These are phyloP conservation scores for Psittacula echo DNA, from an alignment of 2,797 vertebrate species.

Conservation along the genomic window DNA sequence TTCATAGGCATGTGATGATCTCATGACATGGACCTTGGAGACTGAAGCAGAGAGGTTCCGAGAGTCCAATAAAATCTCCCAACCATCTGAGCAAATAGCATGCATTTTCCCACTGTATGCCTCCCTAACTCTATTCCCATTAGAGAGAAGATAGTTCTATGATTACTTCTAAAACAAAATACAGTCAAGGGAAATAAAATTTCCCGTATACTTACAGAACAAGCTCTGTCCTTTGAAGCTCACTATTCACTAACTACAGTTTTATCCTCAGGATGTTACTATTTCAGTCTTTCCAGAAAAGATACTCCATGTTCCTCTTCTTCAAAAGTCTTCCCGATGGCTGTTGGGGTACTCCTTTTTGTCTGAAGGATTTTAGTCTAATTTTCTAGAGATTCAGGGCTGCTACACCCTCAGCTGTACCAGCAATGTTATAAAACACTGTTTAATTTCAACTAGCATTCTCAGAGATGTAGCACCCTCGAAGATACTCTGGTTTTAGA, in stretches of 20 bases:
- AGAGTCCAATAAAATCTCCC: not conserved
- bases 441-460: not conserved
- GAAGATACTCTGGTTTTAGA: not conserved
- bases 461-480: not conserved
- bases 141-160: not conserved
- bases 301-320: not conserved
- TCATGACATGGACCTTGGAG: not conserved
- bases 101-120: not conserved
- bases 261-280: not conserved
- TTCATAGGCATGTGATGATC: constrained; percentile 23
- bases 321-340: not conserved
- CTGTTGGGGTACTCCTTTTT: not conserved
- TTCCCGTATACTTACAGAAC: not conserved
- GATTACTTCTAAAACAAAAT: not conserved
- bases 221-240: not conserved
- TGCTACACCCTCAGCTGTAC: not conserved
- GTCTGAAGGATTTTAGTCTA: not conserved
- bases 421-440: not conserved
- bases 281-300: not conserved
- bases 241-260: not conserved
- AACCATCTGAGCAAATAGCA: not conserved
- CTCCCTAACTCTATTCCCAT: not conserved
- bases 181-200: not conserved
- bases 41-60: not conserved
- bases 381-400: not conserved